Evolutionary conservation across 2,888 invertebrate genomes (phyloP), one percentile per base, ranked within the genome.

Genomic region (Drosophila melanosoma): DNA sequence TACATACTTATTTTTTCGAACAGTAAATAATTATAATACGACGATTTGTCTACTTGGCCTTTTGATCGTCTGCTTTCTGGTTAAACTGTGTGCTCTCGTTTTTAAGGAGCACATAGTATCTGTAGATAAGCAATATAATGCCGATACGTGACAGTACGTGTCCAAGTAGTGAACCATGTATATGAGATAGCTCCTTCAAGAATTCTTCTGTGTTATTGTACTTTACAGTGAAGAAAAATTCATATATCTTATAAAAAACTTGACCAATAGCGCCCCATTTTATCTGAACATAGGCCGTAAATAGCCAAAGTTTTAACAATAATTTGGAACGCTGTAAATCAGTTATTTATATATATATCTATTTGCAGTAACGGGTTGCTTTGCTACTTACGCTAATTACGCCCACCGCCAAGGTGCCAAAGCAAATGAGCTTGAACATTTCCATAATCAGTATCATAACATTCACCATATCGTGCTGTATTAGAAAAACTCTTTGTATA

Each of bases 371-470:
- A 35, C n/a, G 8, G 2, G 5, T 17, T 36, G 29, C 51, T 71
- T 64, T 61, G 11, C 12, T 32, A 58, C 71, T 80, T 64, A 81
- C 81, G n/a, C 23, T 36, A 11, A 73, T 45, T 23, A 81, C 29
- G 5, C 81, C 78, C 48, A 60, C 63, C 0, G 53, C 57, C 29
- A 79, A 48, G 15, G 51, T 1, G 1, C 65, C 60, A 20, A 66
- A 57, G 36, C 17, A 48, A 17, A 75, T 0, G 11, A 79, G n/a
- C n/a, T 69, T 65, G 15, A 26, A 35, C 32, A 69, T 20, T 6
- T 54, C 15, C 12, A 1, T 17, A 11, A 64, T 2, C 20, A 69
- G 11, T 33, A 48, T 10, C 36, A 65, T 17, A 3, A 65, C 33
- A 40, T 74, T 63, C 15, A 15, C 1, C 38, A 61, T 40, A 48